Conservation (phyloP, 2,797 vertebrate species). For the Propithecus perrieri region DNA sequence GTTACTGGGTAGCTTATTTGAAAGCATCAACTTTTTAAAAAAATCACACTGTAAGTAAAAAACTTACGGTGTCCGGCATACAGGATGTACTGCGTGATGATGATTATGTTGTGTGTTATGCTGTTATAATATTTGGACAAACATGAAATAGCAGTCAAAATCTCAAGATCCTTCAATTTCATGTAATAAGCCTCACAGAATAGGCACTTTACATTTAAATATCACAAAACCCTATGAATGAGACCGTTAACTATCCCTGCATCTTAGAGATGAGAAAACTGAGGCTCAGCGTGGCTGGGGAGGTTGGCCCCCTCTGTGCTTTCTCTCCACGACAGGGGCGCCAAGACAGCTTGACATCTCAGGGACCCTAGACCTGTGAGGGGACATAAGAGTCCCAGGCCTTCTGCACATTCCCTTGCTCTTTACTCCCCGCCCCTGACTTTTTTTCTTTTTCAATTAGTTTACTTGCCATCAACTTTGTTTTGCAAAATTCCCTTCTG, state of each 20-base stretch:
- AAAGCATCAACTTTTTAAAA: background rate
- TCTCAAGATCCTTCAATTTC: background rate
- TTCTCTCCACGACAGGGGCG: background rate
- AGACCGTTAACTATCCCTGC: background rate
- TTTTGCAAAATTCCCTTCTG: background rate
- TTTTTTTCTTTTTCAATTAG: background rate
- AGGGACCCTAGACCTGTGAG: rapidly evolving
- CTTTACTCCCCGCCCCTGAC: background rate
- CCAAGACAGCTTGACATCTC: background rate
- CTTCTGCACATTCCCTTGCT: background rate
- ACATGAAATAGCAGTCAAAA: background rate
- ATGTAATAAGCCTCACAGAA: background rate
- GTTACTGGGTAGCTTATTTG: background rate
- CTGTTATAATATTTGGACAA: background rate
- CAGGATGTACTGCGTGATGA: too few species aligned
- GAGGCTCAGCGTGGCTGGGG: background rate
- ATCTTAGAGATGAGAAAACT: background rate
- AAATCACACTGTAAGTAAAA: background rate
- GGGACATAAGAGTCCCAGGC: background rate
- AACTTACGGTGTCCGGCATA: background rate
- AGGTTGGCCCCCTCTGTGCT: background rate
- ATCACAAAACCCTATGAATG: background rate
- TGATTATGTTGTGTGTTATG: rapidly evolving
- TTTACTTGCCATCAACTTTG: background rate
- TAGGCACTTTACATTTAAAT: background rate